These are phyloP conservation scores for Eurypyga helias DNA, from an alignment of 2,113 vertebrate genomes.

Conservation along the genomic window DNA sequence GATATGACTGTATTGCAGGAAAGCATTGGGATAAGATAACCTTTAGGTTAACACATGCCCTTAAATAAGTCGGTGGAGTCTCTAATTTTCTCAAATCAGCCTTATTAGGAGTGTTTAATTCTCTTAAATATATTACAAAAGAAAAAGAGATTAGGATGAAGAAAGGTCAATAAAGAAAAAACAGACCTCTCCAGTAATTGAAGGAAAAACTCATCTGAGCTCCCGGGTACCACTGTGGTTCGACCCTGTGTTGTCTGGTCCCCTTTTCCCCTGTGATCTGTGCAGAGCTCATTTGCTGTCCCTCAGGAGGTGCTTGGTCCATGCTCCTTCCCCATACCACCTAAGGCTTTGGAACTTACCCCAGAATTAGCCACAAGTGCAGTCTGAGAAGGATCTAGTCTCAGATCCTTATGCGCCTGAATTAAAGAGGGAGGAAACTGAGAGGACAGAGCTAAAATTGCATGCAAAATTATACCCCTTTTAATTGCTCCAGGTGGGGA, in stretches of 20 bases:
- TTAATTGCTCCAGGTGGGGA: neutral
- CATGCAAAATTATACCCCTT: neutral
- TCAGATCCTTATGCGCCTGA: neutral
- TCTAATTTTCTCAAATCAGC: neutral
- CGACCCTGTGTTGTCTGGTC: neutral
- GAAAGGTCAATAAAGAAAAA: neutral
- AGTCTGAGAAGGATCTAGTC: neutral
- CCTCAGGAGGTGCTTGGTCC: neutral
- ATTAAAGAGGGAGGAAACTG: neutral
- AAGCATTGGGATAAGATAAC: neutral
- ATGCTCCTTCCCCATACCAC: neutral
- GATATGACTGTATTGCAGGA: neutral
- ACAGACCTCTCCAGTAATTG: neutral
- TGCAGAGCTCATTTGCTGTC: neutral
- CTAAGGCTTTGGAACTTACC: neutral
- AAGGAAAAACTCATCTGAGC: neutral
- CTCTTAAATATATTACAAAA: constrained; percentile 22
- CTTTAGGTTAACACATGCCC: neutral
- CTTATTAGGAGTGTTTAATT: neutral
- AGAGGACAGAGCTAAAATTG: neutral
- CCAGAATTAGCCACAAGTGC: neutral
- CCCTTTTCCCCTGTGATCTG: neutral
- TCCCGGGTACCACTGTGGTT: neutral
- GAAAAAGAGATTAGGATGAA: neutral
- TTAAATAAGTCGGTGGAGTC: neutral